A percentile compares a stretch with the other conserved stretches of the same genome.
phyloP scores from a whole-genome alignment of 1,140 invertebrate species.

The Meteorus sp. region DNA sequence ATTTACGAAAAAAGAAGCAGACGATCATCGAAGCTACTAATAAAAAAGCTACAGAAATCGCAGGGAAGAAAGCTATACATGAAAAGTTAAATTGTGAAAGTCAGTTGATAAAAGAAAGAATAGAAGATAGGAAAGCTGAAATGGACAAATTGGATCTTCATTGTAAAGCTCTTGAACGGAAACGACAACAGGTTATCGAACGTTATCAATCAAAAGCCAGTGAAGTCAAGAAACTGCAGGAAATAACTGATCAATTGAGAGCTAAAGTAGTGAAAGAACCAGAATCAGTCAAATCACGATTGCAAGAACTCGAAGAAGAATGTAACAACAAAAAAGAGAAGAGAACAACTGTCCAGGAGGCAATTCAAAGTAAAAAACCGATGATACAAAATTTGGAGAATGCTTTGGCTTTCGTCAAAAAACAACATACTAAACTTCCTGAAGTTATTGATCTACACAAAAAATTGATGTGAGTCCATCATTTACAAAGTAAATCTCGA shows the following conservation, averaged over 20 bases:
- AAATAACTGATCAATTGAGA: constrained; percentile 34
- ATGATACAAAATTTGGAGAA: constrained; percentile 35
- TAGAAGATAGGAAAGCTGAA: not conserved
- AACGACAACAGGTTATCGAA: not conserved
- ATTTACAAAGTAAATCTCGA: too few relatives aligned
- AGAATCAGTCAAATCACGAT: constrained; percentile 31
- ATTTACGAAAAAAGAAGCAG: constrained; percentile 20
- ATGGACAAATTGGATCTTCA: not conserved
- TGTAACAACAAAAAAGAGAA: constrained; percentile 31
- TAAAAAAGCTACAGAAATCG: not conserved
- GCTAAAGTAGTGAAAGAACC: constrained; percentile 41
- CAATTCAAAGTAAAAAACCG: constrained; percentile 35
- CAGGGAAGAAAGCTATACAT: constrained; percentile 14
- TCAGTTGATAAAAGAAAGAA: not conserved
- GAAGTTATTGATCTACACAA: constrained; percentile 1
- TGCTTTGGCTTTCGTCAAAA: constrained; percentile 29
- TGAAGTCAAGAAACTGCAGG: constrained; percentile 29
- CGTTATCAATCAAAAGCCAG: constrained; percentile 10
- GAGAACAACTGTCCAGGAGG: constrained; percentile 28
- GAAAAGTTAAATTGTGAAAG: not conserved
- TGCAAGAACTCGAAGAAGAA: constrained; percentile 34
- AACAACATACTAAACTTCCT: constrained; percentile 32
- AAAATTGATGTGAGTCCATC: not conserved
- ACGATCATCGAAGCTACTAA: not conserved
- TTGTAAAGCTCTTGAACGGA: not conserved